Base-by-base conservation (phyloP, 2,888 invertebrate species). In the Conistra vaccinii region DNA sequence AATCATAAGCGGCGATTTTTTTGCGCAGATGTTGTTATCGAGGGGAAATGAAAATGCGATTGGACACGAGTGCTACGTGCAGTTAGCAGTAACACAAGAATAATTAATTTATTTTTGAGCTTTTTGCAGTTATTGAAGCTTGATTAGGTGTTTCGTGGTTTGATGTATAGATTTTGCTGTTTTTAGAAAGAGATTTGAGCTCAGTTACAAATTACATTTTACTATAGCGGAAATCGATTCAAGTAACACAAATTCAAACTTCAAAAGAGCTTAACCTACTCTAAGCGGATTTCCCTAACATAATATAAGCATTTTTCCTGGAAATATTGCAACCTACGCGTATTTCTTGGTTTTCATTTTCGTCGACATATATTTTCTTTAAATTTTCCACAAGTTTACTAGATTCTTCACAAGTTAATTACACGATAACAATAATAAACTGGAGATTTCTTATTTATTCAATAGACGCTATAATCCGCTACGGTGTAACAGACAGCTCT, bases 1-100 rank as follows among this genome's bases (percentile, higher is more conserved):
- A 87, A 80, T 83, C 73, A 79, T 87, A 85, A 76, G 48, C n/a
- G 51, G 61, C 57, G 17, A 32, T 80, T 80, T 86, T 65, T 87
- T 78, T 76, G 66, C 60, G 60, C 60, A 66, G 69, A 75, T 76
- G 61, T 69, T 65, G 53, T 67, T 62, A 35, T 67, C 70, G 69
- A 66, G 66, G 76, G 85, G 73, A 75, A 61, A 72, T 69, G 73
- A 42, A 68, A 74, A 76, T 60, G 67, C 53, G 73, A 78, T 85
- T 78, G 51, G 69, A 81, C 32, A 66, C 68, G 65, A 70, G 61
- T 69, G 14, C 48, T 68, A 60, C 69, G 20, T 48, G 67, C n/a
- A 65, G 53, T 63, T 63, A 23, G 69, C 32, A 70, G 48, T 63
- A 58, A 23, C 14, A 53, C 42, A 17, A 29, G 14, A 32, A 29